Conservation (phyloP, 2,113 vertebrate genomes). For the Brachyhypopomus gauderio region DNA sequence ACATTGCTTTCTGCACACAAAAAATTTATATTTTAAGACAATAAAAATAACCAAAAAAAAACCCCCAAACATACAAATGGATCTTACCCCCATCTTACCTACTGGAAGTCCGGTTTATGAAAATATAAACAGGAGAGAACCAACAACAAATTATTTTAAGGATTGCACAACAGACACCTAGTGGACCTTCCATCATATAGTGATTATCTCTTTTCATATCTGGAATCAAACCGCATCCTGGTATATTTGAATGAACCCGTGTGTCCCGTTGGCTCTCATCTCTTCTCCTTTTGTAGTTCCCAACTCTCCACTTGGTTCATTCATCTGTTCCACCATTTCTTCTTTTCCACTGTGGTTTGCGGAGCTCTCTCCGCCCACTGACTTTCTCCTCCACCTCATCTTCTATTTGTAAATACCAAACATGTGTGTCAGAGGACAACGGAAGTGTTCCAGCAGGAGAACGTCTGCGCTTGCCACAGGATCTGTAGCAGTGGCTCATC, state of each 20-base stretch:
- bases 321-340: background rate
- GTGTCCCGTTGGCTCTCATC: too few relatives aligned
- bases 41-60: background rate
- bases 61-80: background rate
- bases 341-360: background rate
- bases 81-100: background rate
- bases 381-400: background rate
- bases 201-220: too few relatives aligned
- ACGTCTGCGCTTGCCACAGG: background rate
- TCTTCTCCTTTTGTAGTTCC: too few relatives aligned
- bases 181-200: background rate
- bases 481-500: too few relatives aligned
- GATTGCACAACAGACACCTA: background rate
- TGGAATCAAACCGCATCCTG: too few relatives aligned
- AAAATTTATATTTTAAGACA: background rate
- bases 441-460: background rate
- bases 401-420: conserved; percentile 20
- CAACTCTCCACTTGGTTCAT: background rate
- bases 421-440: conserved; percentile 2
- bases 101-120: background rate
- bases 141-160: background rate
- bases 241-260: too few relatives aligned
- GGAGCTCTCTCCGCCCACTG: background rate
- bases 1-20: conserved; percentile 18
- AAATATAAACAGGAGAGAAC: background rate